Evolutionary conservation across 2,797 vertebrate genomes (phyloP).

Genomic region (Epinephelus awoara): DNA sequence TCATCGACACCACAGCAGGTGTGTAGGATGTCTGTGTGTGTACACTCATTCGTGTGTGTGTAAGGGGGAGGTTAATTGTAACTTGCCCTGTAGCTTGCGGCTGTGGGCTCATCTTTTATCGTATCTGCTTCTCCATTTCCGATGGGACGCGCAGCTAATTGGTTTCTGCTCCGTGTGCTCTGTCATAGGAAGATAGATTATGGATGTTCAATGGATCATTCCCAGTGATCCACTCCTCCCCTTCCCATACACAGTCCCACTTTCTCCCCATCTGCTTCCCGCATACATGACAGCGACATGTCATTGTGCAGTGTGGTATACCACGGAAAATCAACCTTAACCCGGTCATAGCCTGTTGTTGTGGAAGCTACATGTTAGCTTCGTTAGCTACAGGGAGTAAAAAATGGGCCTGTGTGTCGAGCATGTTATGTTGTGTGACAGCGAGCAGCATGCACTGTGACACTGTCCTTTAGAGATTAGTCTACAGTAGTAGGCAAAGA

Average conservation of each 20-base stretch:
- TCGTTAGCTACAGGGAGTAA: slow-evolving; percentile 30
- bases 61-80: slow-evolving; percentile 77
- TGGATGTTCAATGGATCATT: slow-evolving; percentile 61
- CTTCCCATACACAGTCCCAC: slow-evolving; percentile 17
- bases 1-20: slow-evolving; percentile 40
- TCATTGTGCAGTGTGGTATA: not conserved
- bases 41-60: slow-evolving; percentile 23
- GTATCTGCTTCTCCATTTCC: slow-evolving; percentile 77
- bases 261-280: slow-evolving; percentile 13
- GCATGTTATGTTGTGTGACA: slow-evolving; percentile 51
- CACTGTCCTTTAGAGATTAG: slow-evolving; percentile 49
- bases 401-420: slow-evolving; percentile 24
- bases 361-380: slow-evolving; percentile 28
- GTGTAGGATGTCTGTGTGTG: slow-evolving; percentile 33
- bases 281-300: not conserved
- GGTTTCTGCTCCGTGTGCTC: slow-evolving; percentile 71
- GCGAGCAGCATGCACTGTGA: slow-evolving; percentile 39
- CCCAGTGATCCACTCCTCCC: slow-evolving; percentile 33
- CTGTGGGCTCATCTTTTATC: slow-evolving; percentile 71
- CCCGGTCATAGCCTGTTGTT: not conserved
- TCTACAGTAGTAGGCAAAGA: slow-evolving; percentile 37
- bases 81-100: slow-evolving; percentile 73
- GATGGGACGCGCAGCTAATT: slow-evolving; percentile 78
- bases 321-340: slow-evolving; percentile 10
- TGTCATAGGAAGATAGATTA: slow-evolving; percentile 77